Evolutionary conservation across 2,797 vertebrate genomes (phyloP).

Genomic region (Sebastes hubbsi): DNA sequence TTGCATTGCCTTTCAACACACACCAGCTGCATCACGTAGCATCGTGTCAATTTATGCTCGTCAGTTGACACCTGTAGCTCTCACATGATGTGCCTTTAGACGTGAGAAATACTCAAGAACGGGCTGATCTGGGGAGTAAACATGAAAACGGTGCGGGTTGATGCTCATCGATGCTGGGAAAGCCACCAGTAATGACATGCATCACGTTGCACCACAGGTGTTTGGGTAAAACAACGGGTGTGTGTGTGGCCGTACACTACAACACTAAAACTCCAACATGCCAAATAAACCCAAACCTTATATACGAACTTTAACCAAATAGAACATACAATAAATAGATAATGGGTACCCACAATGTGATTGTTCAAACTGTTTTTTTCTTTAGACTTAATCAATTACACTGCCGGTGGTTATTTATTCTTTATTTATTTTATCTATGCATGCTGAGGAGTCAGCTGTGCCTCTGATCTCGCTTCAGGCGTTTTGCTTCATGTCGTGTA

Average conservation of each 20-base stretch:
- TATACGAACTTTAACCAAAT: neutral
- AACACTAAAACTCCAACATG: neutral
- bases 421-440: too few species aligned
- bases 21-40: neutral
- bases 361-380: neutral
- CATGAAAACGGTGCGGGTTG: neutral
- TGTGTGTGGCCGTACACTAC: too few species aligned
- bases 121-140: neutral
- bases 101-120: neutral
- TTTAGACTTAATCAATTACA: neutral
- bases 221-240: neutral
- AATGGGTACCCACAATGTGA: neutral
- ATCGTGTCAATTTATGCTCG: neutral
- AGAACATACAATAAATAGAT: neutral
- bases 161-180: neutral
- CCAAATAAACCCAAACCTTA: neutral
- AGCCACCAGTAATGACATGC: neutral
- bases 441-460: conserved; percentile 11
- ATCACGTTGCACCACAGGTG: neutral
- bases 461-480: conserved; percentile 47
- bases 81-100: neutral
- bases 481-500: conserved; percentile 34
- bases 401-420: neutral
- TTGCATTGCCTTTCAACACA: neutral
- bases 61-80: neutral